Conservation (phyloP, 2,797 vertebrate species). For the Ctenochaetus hawaiiensis region DNA sequence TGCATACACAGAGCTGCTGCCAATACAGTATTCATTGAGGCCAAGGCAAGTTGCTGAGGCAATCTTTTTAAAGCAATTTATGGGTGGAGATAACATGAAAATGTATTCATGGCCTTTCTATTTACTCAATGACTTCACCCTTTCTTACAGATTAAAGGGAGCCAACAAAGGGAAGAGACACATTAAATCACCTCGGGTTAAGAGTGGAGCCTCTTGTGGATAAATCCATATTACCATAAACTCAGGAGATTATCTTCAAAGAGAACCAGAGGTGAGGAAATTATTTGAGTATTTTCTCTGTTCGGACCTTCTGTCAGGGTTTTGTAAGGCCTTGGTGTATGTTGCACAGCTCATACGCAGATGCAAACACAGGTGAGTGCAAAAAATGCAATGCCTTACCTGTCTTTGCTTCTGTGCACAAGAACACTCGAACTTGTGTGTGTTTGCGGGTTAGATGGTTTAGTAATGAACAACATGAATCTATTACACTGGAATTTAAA, state of each 20-base stretch:
- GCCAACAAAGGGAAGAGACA: slow-evolving; percentile 36
- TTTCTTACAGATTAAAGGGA: slow-evolving; percentile 36
- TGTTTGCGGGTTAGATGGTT: neutral
- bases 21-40: slow-evolving; percentile 21
- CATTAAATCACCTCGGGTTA: slow-evolving; percentile 38
- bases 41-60: slow-evolving; percentile 28
- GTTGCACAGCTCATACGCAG: neutral
- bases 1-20: slow-evolving; percentile 38
- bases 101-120: slow-evolving; percentile 68
- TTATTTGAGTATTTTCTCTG: slow-evolving; percentile 13
- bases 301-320: slow-evolving; percentile 12
- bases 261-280: slow-evolving; percentile 32
- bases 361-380: neutral
- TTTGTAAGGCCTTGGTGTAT: neutral
- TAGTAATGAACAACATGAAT: neutral
- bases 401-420: neutral
- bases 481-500: neutral
- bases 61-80: slow-evolving; percentile 40
- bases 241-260: slow-evolving; percentile 57
- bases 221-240: slow-evolving; percentile 43
- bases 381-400: neutral
- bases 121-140: slow-evolving; percentile 55
- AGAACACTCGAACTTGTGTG: neutral
- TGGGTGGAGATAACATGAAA: slow-evolving; percentile 42
- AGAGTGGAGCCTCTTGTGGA: slow-evolving; percentile 44